Evolutionary conservation across 2,113 vertebrate species (phyloP).

Genomic region (Lagopus muta): DNA sequence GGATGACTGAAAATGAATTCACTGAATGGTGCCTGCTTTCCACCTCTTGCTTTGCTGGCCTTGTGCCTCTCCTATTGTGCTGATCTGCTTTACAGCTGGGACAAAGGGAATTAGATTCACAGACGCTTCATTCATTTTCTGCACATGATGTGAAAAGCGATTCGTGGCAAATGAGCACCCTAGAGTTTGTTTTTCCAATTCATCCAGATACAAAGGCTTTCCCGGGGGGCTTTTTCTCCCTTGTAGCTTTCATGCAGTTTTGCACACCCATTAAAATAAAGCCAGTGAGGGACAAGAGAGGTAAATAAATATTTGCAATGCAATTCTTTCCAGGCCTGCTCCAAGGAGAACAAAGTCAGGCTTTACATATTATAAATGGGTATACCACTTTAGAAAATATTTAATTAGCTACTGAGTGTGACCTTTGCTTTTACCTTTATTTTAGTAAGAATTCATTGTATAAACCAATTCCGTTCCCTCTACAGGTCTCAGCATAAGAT

Average conservation of each 20-base stretch:
- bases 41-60: constrained; percentile 61
- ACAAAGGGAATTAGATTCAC: constrained; percentile 62
- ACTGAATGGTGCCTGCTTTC: constrained; percentile 42
- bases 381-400: constrained; percentile 14
- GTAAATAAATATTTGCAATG: constrained; percentile 62
- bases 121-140: constrained; percentile 35
- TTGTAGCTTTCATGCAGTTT: constrained; percentile 24
- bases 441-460: background rate
- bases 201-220: constrained; percentile 39
- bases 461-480: background rate
- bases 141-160: constrained; percentile 53
- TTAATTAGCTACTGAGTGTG: constrained; percentile 19
- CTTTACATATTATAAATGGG: background rate
- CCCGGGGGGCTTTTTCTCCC: constrained; percentile 5
- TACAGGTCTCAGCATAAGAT: background rate
- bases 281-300: constrained; percentile 23
- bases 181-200: constrained; percentile 61
- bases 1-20: constrained; percentile 47
- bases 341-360: constrained; percentile 37
- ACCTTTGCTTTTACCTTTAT: background rate
- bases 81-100: constrained; percentile 51
- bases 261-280: constrained; percentile 37
- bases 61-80: constrained; percentile 40
- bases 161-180: constrained; percentile 14
- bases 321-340: constrained; percentile 44